Evolutionary conservation across 2,113 vertebrate species (phyloP).

Genomic region (Zeus faber): DNA sequence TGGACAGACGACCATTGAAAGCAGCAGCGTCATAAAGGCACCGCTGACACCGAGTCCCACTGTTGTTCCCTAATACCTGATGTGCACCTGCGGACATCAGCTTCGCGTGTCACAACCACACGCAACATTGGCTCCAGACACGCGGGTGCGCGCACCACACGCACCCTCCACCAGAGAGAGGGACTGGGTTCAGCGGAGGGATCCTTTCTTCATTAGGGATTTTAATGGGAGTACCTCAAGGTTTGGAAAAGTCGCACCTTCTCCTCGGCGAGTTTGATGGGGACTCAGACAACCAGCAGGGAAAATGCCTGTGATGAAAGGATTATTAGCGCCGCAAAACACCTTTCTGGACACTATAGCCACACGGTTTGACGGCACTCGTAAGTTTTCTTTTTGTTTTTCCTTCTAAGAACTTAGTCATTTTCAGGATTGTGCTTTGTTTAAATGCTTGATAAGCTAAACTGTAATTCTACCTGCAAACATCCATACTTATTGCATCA

Average conservation of each 20-base stretch:
- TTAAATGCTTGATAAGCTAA: too few species aligned
- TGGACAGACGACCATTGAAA: conserved; percentile 41
- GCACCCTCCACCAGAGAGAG: conserved; percentile 34
- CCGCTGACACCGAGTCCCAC: conserved; percentile 47
- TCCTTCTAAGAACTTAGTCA: neutral
- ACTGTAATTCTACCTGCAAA: too few species aligned
- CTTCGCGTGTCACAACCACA: conserved; percentile 31
- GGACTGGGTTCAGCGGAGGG: conserved; percentile 50
- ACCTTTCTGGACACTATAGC: conserved; percentile 98
- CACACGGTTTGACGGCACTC: conserved; percentile 97
- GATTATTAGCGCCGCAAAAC: conserved; percentile 97
- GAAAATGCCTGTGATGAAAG: conserved; percentile 99
- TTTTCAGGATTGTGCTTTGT: neutral
- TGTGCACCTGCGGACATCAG: conserved; percentile 64
- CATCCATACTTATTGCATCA: too few species aligned
- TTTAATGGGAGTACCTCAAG: conserved; percentile 41
- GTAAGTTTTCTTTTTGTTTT: conserved; percentile 79
- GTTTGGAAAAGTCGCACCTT: conserved; percentile 45
- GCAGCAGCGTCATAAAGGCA: conserved; percentile 24
- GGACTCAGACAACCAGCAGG: conserved; percentile 83
- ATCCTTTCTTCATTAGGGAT: conserved; percentile 23
- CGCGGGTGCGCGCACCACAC: conserved; percentile 43
- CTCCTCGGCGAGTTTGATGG: conserved; percentile 86
- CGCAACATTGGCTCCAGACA: conserved; percentile 32
- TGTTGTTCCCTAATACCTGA: conserved; percentile 53